phyloP scores from a whole-genome alignment of 37 sponge, comb jelly and placozoan genomes.

The Haliclona indistincta region DNA sequence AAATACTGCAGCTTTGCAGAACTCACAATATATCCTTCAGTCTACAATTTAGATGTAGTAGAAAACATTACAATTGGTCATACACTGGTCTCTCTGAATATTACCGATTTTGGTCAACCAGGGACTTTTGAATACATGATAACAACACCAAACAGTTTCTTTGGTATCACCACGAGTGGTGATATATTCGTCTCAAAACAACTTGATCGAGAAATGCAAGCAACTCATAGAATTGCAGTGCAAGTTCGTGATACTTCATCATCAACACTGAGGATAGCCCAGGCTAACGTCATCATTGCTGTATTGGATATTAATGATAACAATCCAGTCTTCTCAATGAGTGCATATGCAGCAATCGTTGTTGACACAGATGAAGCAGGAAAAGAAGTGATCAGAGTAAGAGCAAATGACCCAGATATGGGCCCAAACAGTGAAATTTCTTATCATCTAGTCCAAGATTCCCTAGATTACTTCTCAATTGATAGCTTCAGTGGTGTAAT shows the following conservation, averaged over 20 bases:
- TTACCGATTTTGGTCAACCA: conserved; percentile 21
- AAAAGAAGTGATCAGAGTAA: conserved; percentile 14
- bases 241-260: conserved; percentile 42
- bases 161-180: conserved; percentile 31
- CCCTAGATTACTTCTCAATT: conserved; percentile 42
- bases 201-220: conserved; percentile 49
- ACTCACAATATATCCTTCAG: conserved; percentile 20
- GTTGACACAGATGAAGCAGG: conserved; percentile 3
- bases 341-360: conserved; percentile 9
- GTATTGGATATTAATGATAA: conserved; percentile 70
- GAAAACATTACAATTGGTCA: conserved; percentile 34
- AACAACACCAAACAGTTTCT: conserved; percentile 1
- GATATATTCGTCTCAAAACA: background rate
- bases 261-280: conserved; percentile 20
- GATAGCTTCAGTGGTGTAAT: conserved; percentile 48
- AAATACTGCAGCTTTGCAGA: conserved; percentile 38
- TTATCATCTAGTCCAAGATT: conserved; percentile 31
- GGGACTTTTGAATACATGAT: conserved; percentile 26
- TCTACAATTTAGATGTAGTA: background rate
- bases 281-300: conserved; percentile 29
- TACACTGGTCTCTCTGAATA: background rate
- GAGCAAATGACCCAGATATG: conserved; percentile 49
- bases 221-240: conserved; percentile 26
- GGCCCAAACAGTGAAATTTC: conserved; percentile 22
- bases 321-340: conserved; percentile 28